phyloP scores from a whole-genome alignment of 2,113 vertebrate species.

The Hydropotes inermis region DNA sequence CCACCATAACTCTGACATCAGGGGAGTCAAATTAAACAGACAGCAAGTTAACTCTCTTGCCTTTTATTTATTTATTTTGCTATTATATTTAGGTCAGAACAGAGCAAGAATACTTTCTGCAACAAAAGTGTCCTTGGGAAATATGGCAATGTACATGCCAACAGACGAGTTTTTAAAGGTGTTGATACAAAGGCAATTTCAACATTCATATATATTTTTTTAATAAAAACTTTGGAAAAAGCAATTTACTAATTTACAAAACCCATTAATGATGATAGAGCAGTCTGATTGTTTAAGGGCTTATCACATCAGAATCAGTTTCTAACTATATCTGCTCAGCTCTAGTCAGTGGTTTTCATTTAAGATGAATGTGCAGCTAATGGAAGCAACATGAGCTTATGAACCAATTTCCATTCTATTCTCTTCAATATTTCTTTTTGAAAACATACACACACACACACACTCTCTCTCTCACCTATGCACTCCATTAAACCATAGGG shows the following conservation, averaged over 20 bases:
- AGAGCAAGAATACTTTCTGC: background rate
- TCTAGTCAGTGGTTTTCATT: background rate
- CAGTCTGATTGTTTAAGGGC: background rate
- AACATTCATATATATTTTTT: background rate
- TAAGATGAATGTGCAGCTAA: background rate
- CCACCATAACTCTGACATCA: background rate
- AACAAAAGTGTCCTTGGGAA: background rate
- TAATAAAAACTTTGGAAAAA: constrained; percentile 13
- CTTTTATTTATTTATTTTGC: background rate
- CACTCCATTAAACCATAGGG: background rate
- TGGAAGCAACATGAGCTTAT: background rate
- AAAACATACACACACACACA: background rate
- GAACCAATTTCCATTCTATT: constrained; percentile 24
- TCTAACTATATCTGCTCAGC: background rate
- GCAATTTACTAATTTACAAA: background rate
- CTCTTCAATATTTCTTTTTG: background rate
- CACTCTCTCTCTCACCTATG: background rate
- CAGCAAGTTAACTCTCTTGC: background rate
- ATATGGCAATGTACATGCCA: constrained; percentile 4
- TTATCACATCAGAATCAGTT: background rate
- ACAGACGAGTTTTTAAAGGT: constrained; percentile 35
- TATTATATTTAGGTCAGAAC: background rate
- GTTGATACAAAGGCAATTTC: constrained; percentile 1
- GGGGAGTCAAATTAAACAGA: background rate
- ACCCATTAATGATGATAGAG: background rate